These are phyloP conservation scores for Parazoanthus darwini DNA, from an alignment of 92 coral and sea anemone genomes.

Conservation along the genomic window DNA sequence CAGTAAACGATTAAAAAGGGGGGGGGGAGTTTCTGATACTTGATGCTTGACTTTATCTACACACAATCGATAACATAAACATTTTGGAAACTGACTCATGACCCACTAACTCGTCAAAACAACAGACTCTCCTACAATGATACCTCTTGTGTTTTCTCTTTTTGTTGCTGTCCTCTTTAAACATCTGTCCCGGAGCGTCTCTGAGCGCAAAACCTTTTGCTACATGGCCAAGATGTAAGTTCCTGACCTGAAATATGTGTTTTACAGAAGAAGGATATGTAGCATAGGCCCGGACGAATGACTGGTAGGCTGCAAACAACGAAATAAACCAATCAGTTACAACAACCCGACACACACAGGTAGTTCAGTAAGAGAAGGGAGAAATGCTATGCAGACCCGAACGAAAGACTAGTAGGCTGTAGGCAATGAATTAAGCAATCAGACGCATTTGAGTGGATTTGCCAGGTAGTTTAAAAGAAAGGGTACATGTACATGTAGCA, in stretches of 20 bases:
- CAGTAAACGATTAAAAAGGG: too few relatives aligned
- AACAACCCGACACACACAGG: not conserved
- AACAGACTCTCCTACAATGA: not conserved
- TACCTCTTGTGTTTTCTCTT: conserved; percentile 42
- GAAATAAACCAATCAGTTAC: not conserved
- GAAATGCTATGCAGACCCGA: conserved; percentile 84
- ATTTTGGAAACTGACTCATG: not conserved
- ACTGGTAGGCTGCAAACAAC: conserved; percentile 76
- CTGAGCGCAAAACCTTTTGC: conserved; percentile 96
- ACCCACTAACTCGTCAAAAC: too few relatives aligned
- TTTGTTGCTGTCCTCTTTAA: conserved; percentile 43
- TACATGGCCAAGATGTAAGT: conserved; percentile 91
- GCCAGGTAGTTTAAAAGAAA: conserved; percentile 51
- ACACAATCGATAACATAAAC: too few relatives aligned
- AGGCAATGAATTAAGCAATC: not conserved
- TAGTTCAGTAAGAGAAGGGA: conserved; percentile 61
- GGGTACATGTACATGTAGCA: conserved; percentile 20
- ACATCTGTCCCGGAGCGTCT: conserved; percentile 91
- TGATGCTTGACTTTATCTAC: too few relatives aligned
- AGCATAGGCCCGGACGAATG: conserved; percentile 92
- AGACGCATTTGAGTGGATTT: not conserved
- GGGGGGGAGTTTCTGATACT: too few relatives aligned
- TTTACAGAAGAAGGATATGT: conserved; percentile 83
- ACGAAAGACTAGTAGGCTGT: conserved; percentile 90
- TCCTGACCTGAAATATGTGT: conserved; percentile 86